A percentile compares a stretch with the other conserved stretches of the same genome.
phyloP scores from a whole-genome alignment of 2,888 invertebrate species.

The Lydus trimaculatus region DNA sequence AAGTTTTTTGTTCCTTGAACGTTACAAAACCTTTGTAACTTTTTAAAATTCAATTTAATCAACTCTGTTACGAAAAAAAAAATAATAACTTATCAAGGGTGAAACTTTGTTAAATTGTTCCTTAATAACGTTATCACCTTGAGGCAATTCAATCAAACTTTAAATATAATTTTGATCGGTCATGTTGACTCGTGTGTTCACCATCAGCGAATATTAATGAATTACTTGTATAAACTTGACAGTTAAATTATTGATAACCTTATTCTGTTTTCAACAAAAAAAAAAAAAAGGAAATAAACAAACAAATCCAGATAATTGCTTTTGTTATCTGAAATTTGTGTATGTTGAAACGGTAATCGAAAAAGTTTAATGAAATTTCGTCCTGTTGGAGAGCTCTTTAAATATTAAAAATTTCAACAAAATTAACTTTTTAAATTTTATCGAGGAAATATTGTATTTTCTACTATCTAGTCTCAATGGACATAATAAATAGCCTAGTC shows the following conservation, averaged over 20 bases:
- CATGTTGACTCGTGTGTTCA: neutral
- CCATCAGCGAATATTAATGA: neutral
- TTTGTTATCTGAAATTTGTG: neutral
- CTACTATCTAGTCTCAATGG: neutral
- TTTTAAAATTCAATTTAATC: neutral
- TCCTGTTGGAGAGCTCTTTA: neutral
- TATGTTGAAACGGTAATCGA: neutral
- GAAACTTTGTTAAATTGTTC: neutral
- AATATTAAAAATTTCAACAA: neutral
- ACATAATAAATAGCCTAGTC: neutral
- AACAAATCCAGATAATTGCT: neutral
- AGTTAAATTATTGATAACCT: neutral
- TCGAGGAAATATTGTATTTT: neutral
- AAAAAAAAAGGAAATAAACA: no score
- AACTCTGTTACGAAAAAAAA: neutral
- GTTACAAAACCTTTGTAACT: neutral
- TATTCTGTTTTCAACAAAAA: neutral
- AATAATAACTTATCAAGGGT: neutral
- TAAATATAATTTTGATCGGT: neutral
- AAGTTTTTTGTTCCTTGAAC: neutral
- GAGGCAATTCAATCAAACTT: slow-evolving; percentile 1
- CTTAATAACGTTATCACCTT: neutral
- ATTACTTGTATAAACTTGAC: neutral
- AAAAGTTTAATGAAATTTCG: neutral
- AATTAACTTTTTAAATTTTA: neutral